A percentile compares a stretch with the other conserved stretches of the same genome.
Evolutionary conservation across 2,113 vertebrate species (phyloP).

Genomic region (Desmodus rotundus): DNA sequence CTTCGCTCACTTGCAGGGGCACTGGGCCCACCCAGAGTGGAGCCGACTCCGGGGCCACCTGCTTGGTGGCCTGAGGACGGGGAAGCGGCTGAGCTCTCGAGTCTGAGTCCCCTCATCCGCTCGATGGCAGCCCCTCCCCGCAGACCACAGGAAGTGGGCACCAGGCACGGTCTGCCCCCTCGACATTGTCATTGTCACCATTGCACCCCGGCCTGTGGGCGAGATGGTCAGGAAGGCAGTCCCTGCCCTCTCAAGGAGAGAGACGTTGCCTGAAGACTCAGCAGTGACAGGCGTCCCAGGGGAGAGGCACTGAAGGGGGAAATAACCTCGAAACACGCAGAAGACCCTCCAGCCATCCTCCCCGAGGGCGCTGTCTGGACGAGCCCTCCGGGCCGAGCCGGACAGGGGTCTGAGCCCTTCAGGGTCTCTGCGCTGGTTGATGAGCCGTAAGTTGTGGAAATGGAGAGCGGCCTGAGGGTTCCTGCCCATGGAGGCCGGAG

Average conservation of each 20-base stretch:
- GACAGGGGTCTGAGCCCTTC: too few species aligned
- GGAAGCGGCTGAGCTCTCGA: too few species aligned
- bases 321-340: neutral
- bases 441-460: rapidly evolving
- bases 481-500: too few species aligned
- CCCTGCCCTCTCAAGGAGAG: too few species aligned
- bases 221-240: neutral
- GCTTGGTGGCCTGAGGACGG: rapidly evolving
- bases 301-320: rapidly evolving
- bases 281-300: rapidly evolving
- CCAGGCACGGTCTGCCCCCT: neutral
- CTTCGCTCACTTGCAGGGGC: neutral
- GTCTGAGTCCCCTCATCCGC: neutral
- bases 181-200: neutral
- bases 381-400: too few species aligned
- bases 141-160: rapidly evolving
- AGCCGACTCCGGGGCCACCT: neutral
- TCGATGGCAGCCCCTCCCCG: neutral
- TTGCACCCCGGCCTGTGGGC: rapidly evolving
- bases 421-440: rapidly evolving
- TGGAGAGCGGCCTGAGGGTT: rapidly evolving
- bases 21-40: rapidly evolving
- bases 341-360: too few species aligned
- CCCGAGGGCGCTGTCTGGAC: too few species aligned
- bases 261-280: neutral